Conservation (phyloP, 2,797 vertebrate genomes). For the Stomatorhinus walkeri region DNA sequence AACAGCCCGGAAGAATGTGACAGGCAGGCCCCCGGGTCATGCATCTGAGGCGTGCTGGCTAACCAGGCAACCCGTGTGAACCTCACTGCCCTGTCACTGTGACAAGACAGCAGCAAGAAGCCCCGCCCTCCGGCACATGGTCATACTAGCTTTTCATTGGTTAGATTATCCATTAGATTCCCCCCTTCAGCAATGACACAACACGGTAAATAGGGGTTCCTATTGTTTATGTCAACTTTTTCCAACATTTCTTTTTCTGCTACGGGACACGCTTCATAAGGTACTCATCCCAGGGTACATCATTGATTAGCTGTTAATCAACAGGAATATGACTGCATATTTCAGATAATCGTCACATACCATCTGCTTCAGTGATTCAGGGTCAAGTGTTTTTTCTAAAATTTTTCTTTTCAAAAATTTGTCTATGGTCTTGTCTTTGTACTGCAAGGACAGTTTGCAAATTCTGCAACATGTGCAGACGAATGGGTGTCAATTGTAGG, state of each 20-base stretch:
- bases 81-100: background rate
- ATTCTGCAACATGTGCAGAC: background rate
- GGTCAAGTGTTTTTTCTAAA: background rate
- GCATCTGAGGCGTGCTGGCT: background rate
- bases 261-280: background rate
- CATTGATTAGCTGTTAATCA: background rate
- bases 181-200: background rate
- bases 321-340: background rate
- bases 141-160: background rate
- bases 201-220: background rate
- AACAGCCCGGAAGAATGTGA: background rate
- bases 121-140: background rate
- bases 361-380: background rate
- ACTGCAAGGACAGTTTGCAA: background rate
- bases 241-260: background rate
- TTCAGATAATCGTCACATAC: background rate
- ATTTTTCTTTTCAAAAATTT: background rate
- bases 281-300: background rate
- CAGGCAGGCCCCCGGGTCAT: background rate
- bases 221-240: background rate
- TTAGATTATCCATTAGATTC: background rate
- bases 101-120: background rate
- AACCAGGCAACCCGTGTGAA: background rate
- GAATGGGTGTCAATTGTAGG: background rate
- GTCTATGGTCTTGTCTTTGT: background rate